A percentile compares a stretch with the other conserved stretches of the same genome.
phyloP scores from a whole-genome alignment of 1,140 invertebrate genomes.

The Sitophilus oryzae region DNA sequence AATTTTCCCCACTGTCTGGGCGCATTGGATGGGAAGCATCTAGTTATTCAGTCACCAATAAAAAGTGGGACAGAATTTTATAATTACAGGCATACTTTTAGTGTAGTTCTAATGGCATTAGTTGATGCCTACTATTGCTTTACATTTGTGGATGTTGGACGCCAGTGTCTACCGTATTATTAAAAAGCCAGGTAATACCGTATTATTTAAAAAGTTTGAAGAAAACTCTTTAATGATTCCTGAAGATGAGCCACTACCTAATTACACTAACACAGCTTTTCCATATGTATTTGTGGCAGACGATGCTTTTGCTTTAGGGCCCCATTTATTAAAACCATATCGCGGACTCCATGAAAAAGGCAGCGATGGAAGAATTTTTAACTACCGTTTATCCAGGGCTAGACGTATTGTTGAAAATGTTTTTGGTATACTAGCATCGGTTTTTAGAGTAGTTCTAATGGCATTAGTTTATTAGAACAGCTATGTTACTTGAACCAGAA shows the following conservation, averaged over 20 bases:
- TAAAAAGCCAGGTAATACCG: no score
- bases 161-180: no score
- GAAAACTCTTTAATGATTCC: slow-evolving; percentile 32
- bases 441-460: slow-evolving; percentile 4
- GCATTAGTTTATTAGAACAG: no score
- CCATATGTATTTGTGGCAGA: slow-evolving; percentile 39
- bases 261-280: slow-evolving; percentile 23
- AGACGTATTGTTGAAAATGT: slow-evolving; percentile 9
- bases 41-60: no score
- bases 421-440: slow-evolving; percentile 12
- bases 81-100: no score
- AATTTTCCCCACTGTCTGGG: no score
- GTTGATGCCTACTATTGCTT: no score
- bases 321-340: slow-evolving; percentile 40
- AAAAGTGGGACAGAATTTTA: no score
- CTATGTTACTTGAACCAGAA: slow-evolving; percentile 14
- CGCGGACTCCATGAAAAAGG: slow-evolving; percentile 22
- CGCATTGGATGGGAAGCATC: no score
- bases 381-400: slow-evolving; percentile 8
- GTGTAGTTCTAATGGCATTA: no score
- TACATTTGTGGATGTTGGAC: no score
- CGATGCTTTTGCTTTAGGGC: slow-evolving; percentile 39
- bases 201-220: slow-evolving; percentile 23
- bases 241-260: slow-evolving; percentile 25
- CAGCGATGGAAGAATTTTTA: slow-evolving; percentile 34